phyloP scores from a whole-genome alignment of 2,797 vertebrate genomes.

The Trachops cirrhosus region DNA sequence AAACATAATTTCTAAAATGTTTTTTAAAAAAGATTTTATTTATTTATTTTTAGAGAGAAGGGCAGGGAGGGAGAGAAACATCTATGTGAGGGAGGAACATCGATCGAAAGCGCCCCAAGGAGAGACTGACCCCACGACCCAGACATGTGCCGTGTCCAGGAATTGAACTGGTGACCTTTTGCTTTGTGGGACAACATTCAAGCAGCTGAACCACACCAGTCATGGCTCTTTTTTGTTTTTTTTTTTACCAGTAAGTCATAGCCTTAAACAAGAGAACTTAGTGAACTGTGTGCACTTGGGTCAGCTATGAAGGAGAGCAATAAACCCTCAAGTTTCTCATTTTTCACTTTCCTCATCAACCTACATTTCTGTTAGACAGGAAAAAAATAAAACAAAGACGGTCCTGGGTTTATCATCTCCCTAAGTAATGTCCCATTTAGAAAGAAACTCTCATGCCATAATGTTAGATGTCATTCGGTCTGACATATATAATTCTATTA shows the following conservation, averaged over 20 bases:
- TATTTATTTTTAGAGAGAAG: background rate
- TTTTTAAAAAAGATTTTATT: background rate
- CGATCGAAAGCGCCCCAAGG: background rate
- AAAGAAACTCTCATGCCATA: constrained; percentile 51
- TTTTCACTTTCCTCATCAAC: background rate
- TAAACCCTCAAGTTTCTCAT: background rate
- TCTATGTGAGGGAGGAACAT: too few relatives aligned
- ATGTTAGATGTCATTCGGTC: constrained; percentile 74
- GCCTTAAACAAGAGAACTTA: background rate
- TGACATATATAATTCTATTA: constrained; percentile 77
- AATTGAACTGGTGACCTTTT: background rate
- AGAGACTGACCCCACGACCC: background rate
- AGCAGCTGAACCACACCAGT: background rate
- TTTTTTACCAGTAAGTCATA: background rate
- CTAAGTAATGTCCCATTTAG: constrained; percentile 49
- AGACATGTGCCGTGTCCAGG: background rate
- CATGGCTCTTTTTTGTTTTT: background rate
- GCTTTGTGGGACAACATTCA: background rate
- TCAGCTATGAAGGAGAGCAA: background rate
- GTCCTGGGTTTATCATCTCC: constrained; percentile 27
- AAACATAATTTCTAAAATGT: background rate
- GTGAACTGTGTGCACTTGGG: background rate
- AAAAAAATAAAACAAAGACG: background rate
- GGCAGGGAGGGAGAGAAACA: background rate
- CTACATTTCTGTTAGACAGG: background rate